These are phyloP conservation scores for Tigriopus japonicus DNA, from an alignment of 1,140 invertebrate species.

Conservation along the genomic window DNA sequence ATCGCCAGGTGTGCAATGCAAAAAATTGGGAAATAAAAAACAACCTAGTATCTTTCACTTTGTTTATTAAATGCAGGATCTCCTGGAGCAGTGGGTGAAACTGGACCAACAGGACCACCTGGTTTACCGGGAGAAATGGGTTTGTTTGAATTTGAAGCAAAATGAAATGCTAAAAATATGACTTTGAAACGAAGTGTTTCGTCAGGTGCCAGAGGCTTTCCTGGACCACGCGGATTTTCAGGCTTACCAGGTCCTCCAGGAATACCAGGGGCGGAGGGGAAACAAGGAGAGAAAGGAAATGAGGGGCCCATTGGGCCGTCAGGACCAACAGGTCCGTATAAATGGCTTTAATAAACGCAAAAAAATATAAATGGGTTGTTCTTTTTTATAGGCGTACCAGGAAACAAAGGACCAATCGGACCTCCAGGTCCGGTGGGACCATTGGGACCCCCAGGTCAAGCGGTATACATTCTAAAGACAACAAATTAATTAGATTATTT, in stretches of 20 bases:
- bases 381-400: slow-evolving; percentile 19
- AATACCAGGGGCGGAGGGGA: slow-evolving; percentile 50
- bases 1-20: slow-evolving; percentile 1
- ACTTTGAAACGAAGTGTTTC: slow-evolving; percentile 29
- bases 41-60: no score
- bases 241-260: slow-evolving; percentile 52
- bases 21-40: no score
- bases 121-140: slow-evolving; percentile 56
- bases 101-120: slow-evolving; percentile 46
- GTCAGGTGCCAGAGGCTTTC: slow-evolving; percentile 47
- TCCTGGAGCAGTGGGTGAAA: slow-evolving; percentile 51
- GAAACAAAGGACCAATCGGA: slow-evolving; percentile 43
- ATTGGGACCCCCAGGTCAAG: slow-evolving; percentile 20
- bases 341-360: no score
- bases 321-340: slow-evolving; percentile 40
- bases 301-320: slow-evolving; percentile 43
- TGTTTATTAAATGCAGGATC: not conserved
- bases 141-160: slow-evolving; percentile 23
- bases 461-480: slow-evolving; percentile 2
- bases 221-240: slow-evolving; percentile 53
- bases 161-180: not conserved
- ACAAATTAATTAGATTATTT: no score
- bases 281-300: slow-evolving; percentile 47
- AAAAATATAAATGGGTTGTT: no score
- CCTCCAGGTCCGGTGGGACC: slow-evolving; percentile 44